Conservation (phyloP, 1,140 invertebrate species). For the Drosophila nikananu region DNA sequence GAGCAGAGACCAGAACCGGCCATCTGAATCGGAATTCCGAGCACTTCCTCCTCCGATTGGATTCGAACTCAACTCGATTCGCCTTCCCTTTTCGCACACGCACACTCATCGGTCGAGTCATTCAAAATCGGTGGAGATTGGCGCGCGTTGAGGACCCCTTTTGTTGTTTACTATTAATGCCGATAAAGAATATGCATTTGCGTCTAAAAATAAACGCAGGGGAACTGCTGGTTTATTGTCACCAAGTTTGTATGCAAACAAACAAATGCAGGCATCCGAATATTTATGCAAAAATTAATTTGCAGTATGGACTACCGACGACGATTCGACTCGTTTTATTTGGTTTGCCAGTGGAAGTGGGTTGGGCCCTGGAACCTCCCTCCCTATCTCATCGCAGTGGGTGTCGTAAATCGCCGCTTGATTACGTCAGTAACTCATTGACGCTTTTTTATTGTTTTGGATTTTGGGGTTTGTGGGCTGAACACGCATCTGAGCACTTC, state of each 20-base stretch:
- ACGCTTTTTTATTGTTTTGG: slow-evolving; percentile 23
- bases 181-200: slow-evolving; percentile 56
- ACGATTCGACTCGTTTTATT: slow-evolving; percentile 46
- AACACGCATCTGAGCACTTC: slow-evolving; percentile 47
- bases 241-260: slow-evolving; percentile 40
- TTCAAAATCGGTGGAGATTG: slow-evolving; percentile 17
- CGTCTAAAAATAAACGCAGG: slow-evolving; percentile 41
- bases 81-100: slow-evolving; percentile 39
- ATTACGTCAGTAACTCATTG: slow-evolving; percentile 70
- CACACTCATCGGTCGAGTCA: slow-evolving; percentile 56
- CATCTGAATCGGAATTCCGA: slow-evolving; percentile 64
- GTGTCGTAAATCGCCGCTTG: slow-evolving; percentile 50
- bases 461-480: slow-evolving; percentile 15
- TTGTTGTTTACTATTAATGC: slow-evolving; percentile 56
- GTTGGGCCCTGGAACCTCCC: slow-evolving; percentile 26
- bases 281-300: slow-evolving; percentile 76
- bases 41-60: slow-evolving; percentile 60
- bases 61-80: slow-evolving; percentile 25
- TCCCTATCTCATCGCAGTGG: slow-evolving; percentile 11
- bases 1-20: slow-evolving; percentile 34
- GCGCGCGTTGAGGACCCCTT: slow-evolving; percentile 20
- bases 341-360: slow-evolving; percentile 46
- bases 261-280: slow-evolving; percentile 36
- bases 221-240: slow-evolving; percentile 37
- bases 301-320: slow-evolving; percentile 43